phyloP scores from a whole-genome alignment of 2,888 invertebrate genomes.

The Plebejus melissa region DNA sequence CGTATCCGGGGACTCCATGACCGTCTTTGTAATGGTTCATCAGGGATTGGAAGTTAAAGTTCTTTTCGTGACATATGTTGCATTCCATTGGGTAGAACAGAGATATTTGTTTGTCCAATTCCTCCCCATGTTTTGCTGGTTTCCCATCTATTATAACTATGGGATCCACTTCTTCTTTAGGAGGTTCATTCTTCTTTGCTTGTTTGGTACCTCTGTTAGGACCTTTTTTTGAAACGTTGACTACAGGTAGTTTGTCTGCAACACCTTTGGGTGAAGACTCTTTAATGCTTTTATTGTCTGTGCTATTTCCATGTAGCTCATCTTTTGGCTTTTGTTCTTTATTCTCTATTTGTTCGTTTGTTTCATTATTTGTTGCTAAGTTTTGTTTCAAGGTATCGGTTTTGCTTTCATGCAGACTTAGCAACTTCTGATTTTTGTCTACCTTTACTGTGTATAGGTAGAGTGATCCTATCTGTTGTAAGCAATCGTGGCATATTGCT shows the following conservation, averaged over 20 bases:
- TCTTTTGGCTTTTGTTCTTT: slow-evolving; percentile 35
- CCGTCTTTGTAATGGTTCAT: slow-evolving; percentile 73
- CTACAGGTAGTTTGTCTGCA: slow-evolving; percentile 50
- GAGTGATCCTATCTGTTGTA: slow-evolving; percentile 62
- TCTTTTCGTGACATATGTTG: slow-evolving; percentile 67
- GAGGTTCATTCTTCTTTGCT: slow-evolving; percentile 40
- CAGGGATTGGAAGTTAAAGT: slow-evolving; percentile 65
- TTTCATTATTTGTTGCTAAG: slow-evolving; percentile 46
- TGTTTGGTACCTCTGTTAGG: slow-evolving; percentile 38
- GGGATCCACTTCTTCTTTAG: slow-evolving; percentile 54
- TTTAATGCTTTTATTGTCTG: slow-evolving; percentile 39
- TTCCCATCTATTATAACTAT: slow-evolving; percentile 62
- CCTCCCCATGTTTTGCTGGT: slow-evolving; percentile 65
- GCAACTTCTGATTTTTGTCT: slow-evolving; percentile 69
- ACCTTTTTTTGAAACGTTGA: slow-evolving; percentile 37
- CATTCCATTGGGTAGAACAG: slow-evolving; percentile 75
- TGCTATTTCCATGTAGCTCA: background rate
- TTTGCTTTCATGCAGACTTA: slow-evolving; percentile 64
- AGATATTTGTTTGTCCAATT: slow-evolving; percentile 67
- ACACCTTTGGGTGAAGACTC: slow-evolving; percentile 58
- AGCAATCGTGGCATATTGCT: slow-evolving; percentile 73
- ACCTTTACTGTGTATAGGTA: slow-evolving; percentile 67
- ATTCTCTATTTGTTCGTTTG: slow-evolving; percentile 39
- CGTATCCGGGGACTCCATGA: slow-evolving; percentile 72
- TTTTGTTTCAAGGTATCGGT: slow-evolving; percentile 47